phyloP scores from a whole-genome alignment of 2,797 vertebrate species.

The Phalloptychus januarius region DNA sequence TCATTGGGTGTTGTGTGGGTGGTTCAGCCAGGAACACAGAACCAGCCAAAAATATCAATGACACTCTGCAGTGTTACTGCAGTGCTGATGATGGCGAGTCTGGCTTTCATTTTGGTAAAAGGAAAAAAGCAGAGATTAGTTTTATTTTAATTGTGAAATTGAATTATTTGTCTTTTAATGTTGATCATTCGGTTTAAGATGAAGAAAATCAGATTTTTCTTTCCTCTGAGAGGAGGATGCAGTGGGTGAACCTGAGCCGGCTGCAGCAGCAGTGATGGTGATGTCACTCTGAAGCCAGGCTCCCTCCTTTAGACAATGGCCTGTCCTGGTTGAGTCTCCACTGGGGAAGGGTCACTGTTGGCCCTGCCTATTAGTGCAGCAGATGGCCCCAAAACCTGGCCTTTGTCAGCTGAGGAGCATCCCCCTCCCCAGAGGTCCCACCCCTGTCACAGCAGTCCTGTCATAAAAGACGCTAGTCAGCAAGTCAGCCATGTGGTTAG shows the following conservation, averaged over 20 bases:
- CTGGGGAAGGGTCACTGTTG: constrained; percentile 73
- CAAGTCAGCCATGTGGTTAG: constrained; percentile 43
- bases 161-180: not conserved
- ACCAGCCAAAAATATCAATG: constrained; percentile 57
- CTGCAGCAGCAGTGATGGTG: constrained; percentile 48
- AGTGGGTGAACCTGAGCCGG: constrained; percentile 44
- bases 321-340: constrained; percentile 65
- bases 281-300: constrained; percentile 70
- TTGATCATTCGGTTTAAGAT: not conserved
- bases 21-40: constrained; percentile 53
- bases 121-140: not conserved
- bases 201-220: not conserved
- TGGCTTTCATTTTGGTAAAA: constrained; percentile 10
- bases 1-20: constrained; percentile 54
- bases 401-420: constrained; percentile 77
- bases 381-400: constrained; percentile 79
- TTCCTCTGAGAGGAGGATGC: not conserved
- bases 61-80: constrained; percentile 60
- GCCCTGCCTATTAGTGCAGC: constrained; percentile 73
- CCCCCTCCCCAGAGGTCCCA: constrained; percentile 54
- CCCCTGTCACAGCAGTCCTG: constrained; percentile 53
- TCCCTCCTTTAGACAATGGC: constrained; percentile 76
- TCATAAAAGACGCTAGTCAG: constrained; percentile 62
- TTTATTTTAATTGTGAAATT: not conserved
- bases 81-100: constrained; percentile 43